Evolutionary conservation across 1,140 invertebrate genomes (phyloP), one percentile per base, ranked within the genome.

Genomic region (Hylyphantes graminicola): DNA sequence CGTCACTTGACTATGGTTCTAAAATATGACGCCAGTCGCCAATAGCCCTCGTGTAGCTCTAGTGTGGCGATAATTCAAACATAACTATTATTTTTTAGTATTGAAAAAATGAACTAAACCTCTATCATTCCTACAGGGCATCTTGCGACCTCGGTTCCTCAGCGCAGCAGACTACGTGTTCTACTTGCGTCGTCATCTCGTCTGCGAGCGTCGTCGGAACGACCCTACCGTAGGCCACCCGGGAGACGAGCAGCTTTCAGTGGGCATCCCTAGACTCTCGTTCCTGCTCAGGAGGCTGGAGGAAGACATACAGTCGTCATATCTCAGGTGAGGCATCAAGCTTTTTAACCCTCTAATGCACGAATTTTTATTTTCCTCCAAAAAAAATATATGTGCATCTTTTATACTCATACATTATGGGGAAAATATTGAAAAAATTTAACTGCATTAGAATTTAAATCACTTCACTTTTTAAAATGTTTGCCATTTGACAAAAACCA

Each of bases 111-210:
- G 8, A 12, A 59, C 12, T 59, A 65, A 19, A 65, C 12, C 48
- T 35, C 1, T 12, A 65, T 70, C 50, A 11, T 70, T 59, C 17
- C 50, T 50, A 8, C 65, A 77, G 83, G 85, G 76, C 13, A 85
- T 81, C 17, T 35, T 85, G 63, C n/a, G 85, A 55, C 84, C 78
- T 48, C 74, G 75, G 13, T 85, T 87, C 72, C 64, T 87, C 59
- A 75, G 78, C 21, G 78, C 86, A 5, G 70, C 67, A 10, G 86
- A 87, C 67, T 87, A 87, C 50, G 77, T 80, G 7, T 87, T 87
- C 64, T 87, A 87, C 53, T 61, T 87, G n/a, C 61, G 78, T 13
- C 59, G 75, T 6, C 85, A 87, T 35, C 73, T 87, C 51, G 73
- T 77, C 35, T 21, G 63, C 11, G 86, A 87, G 55, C 70, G 77